phyloP scores from a whole-genome alignment of 2,113 vertebrate species.

The Columbina picui region DNA sequence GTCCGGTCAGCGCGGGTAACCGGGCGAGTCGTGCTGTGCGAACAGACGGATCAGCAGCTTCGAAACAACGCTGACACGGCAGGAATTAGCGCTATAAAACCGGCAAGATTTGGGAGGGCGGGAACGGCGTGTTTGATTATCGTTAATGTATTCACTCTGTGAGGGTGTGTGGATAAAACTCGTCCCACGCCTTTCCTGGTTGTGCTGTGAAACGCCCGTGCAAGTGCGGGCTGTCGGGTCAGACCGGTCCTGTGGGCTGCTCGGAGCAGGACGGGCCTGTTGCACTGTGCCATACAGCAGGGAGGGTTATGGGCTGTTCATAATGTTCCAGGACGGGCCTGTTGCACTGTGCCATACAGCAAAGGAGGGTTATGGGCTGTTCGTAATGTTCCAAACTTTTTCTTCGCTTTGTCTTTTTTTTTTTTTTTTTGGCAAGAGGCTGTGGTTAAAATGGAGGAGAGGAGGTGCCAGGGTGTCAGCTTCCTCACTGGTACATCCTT shows the following conservation, averaged over 20 bases:
- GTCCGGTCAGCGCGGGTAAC: too few relatives aligned
- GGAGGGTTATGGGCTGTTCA: background rate
- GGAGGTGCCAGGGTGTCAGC: too few relatives aligned
- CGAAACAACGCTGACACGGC: accelerated
- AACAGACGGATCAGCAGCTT: accelerated
- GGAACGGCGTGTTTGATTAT: accelerated
- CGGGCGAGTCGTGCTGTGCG: accelerated
- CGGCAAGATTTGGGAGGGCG: accelerated
- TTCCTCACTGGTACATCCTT: accelerated
- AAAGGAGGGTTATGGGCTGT: background rate
- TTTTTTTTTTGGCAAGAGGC: background rate
- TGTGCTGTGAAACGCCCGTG: accelerated
- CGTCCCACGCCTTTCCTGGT: accelerated
- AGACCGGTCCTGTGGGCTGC: accelerated
- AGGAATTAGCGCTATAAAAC: background rate
- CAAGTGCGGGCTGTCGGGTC: accelerated
- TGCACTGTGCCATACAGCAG: accelerated
- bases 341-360: accelerated
- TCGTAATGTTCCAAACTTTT: background rate
- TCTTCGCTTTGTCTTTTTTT: too few relatives aligned
- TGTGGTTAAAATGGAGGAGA: background rate
- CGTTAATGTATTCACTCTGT: accelerated
- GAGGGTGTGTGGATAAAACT: accelerated
- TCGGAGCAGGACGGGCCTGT: too few relatives aligned
- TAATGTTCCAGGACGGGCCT: too few relatives aligned